Evolutionary conservation across 1,140 invertebrate genomes (phyloP).

Genomic region (Belonocnema kinseyi): DNA sequence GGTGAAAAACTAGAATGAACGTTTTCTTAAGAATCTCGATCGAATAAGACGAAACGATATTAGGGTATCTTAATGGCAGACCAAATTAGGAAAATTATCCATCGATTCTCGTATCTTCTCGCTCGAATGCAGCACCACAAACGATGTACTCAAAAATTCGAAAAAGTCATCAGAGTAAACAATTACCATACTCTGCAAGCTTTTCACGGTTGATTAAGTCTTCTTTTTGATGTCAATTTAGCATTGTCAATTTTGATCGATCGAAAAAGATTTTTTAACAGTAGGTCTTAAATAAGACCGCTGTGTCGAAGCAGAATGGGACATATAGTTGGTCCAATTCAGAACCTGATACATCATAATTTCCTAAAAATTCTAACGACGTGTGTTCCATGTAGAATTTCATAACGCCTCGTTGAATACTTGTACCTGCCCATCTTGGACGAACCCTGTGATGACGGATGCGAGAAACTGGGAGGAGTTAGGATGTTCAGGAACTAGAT

Average conservation of each 20-base stretch:
- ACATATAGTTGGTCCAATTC: not conserved
- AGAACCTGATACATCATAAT: conserved; percentile 64
- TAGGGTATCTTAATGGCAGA: too few species aligned
- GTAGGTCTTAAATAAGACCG: not conserved
- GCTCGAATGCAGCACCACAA: too few species aligned
- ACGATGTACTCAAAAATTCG: too few species aligned
- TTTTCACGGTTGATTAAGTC: not conserved
- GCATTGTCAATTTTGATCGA: not conserved
- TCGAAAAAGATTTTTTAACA: not conserved
- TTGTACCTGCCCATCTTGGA: conserved; percentile 65
- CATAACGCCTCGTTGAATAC: conserved; percentile 65
- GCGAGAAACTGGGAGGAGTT: conserved; percentile 64
- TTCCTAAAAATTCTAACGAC: conserved; percentile 45
- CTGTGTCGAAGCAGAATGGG: conserved; percentile 1
- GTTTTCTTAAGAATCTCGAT: too few species aligned
- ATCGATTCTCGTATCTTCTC: too few species aligned
- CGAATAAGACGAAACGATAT: too few species aligned
- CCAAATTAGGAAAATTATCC: too few species aligned
- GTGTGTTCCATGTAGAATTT: conserved; percentile 53
- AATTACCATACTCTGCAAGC: not conserved
- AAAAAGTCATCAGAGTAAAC: too few species aligned
- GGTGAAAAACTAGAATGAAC: too few species aligned
- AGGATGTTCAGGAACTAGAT: conserved; percentile 1
- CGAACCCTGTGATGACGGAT: conserved; percentile 51
- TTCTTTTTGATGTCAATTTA: not conserved